Conservation (phyloP, 2,113 vertebrate species). For the Spheniscus mendiculus region DNA sequence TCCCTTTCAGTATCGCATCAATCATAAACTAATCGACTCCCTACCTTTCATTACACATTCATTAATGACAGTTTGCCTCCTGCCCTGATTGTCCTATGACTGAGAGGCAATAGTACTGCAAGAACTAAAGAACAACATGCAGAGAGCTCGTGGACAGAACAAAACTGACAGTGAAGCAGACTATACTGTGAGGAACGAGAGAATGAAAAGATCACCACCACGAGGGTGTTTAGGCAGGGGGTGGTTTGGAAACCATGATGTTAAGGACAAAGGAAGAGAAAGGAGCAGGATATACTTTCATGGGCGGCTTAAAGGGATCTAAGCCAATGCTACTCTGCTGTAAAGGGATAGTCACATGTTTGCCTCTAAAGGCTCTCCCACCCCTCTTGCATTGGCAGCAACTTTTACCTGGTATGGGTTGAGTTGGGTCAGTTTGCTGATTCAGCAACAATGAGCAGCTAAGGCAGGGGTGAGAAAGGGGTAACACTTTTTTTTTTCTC, state of each 20-base stretch:
- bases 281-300: not conserved
- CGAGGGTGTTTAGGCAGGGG: rapidly evolving
- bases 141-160: not conserved
- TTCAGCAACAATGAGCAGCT: not conserved
- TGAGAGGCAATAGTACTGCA: not conserved
- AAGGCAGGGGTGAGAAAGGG: not conserved
- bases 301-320: not conserved
- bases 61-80: not conserved
- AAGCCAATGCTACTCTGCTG: not conserved
- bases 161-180: not conserved
- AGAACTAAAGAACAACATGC: not conserved
- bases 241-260: not conserved
- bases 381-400: not conserved
- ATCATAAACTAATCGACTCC: not conserved
- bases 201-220: not conserved
- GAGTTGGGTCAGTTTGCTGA: not conserved
- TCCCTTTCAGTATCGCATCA: not conserved
- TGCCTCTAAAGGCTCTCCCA: not conserved
- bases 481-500: not conserved
- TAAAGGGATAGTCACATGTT: rapidly evolving
- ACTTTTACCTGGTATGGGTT: not conserved
- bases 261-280: not conserved
- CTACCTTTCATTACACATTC: rapidly evolving
- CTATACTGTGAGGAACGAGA: rapidly evolving
- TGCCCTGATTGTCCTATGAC: not conserved